Percentiles rank a stretch among this genome's conserved stretches.
phyloP scores from a whole-genome alignment of 2,113 vertebrate species.

The Terrapene triunguis region DNA sequence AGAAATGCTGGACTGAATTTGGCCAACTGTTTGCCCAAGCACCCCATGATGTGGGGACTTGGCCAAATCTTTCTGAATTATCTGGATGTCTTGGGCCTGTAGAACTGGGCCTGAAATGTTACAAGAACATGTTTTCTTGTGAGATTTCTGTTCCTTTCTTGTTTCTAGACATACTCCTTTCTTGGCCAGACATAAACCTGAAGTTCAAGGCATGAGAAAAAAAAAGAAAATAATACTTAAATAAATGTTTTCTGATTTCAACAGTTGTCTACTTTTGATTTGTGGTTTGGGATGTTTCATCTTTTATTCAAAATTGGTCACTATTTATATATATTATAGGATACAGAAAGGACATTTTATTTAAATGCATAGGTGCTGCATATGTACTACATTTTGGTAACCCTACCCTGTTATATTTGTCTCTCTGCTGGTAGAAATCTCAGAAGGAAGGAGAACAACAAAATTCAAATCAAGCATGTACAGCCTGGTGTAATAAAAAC shows the following conservation, averaged over 20 bases:
- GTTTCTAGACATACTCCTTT: not conserved
- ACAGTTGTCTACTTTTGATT: not conserved
- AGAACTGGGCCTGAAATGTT: not conserved
- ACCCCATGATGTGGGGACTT: fast-evolving
- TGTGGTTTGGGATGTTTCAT: not conserved
- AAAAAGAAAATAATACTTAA: not conserved
- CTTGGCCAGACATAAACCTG: not conserved
- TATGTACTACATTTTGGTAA: not conserved
- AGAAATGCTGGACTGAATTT: not conserved
- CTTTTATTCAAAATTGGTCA: not conserved
- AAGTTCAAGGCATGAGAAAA: not conserved
- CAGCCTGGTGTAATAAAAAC: slow-evolving; percentile 6
- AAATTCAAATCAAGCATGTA: not conserved
- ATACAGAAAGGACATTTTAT: not conserved
- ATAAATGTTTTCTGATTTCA: not conserved
- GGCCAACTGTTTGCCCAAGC: fast-evolving
- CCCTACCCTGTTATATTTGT: not conserved
- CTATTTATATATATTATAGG: not conserved
- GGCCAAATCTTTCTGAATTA: not conserved
- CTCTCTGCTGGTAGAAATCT: not conserved
- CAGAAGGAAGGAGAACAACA: not conserved
- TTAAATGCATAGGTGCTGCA: too few relatives aligned
- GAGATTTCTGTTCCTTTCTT: not conserved
- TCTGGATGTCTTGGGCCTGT: not conserved
- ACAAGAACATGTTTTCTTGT: not conserved